Conservation (phyloP, 2,797 vertebrate species). For the Enteromius anoplus region DNA sequence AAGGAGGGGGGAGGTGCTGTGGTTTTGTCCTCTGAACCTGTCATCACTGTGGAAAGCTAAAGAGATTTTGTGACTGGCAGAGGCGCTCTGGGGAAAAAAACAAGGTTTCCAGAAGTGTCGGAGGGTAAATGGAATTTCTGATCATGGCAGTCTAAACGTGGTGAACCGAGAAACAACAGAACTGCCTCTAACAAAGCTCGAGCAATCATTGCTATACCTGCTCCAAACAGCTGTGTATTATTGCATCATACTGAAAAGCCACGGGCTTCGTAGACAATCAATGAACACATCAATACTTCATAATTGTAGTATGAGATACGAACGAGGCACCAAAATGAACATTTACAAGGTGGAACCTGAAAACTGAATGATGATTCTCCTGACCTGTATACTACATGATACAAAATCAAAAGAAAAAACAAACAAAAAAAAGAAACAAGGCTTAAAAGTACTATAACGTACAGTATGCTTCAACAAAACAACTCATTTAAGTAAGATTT, state of each 20-base stretch:
- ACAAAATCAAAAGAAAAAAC: neutral
- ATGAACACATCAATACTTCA: conserved; percentile 17
- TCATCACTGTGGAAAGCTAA: conserved; percentile 44
- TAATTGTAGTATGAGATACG: conserved; percentile 1
- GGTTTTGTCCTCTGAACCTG: conserved; percentile 43
- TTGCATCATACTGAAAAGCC: neutral
- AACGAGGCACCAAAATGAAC: neutral
- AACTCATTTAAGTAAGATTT: neutral
- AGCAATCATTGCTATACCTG: conserved; percentile 3
- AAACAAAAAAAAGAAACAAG: neutral
- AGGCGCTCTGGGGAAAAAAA: conserved; percentile 33
- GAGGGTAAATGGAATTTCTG: conserved; percentile 47
- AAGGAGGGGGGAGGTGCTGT: conserved; percentile 29
- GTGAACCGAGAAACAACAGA: conserved; percentile 17
- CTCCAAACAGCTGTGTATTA: neutral
- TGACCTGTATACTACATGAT: neutral
- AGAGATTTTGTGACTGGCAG: conserved; percentile 51
- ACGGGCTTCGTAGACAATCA: neutral
- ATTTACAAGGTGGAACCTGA: neutral
- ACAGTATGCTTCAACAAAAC: neutral
- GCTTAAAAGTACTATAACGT: neutral
- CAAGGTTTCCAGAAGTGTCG: conserved; percentile 42
- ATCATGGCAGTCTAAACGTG: conserved; percentile 32
- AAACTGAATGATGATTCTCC: neutral
- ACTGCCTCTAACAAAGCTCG: conserved; percentile 6